phyloP scores from a whole-genome alignment of 2,113 vertebrate species.

The Channa argus region DNA sequence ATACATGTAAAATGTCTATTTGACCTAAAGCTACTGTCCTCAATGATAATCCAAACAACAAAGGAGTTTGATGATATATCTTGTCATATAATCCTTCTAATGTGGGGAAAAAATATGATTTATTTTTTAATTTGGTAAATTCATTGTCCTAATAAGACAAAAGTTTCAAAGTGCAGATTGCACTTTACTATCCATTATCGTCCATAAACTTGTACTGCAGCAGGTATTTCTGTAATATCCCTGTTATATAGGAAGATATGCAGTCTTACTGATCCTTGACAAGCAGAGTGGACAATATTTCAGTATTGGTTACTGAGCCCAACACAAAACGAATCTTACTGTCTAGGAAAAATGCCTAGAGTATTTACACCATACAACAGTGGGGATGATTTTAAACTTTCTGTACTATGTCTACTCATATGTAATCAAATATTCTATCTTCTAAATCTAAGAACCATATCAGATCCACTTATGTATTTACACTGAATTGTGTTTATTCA shows the following conservation, averaged over 20 bases:
- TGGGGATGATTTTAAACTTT: slow-evolving; percentile 42
- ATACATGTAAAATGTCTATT: slow-evolving; percentile 3
- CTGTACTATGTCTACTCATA: slow-evolving; percentile 68
- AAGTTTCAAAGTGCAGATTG: slow-evolving; percentile 38
- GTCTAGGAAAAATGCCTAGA: slow-evolving; percentile 34
- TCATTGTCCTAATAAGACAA: slow-evolving; percentile 15
- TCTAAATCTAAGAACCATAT: slow-evolving; percentile 47
- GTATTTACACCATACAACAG: slow-evolving; percentile 68
- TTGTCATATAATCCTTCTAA: neutral
- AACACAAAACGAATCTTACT: slow-evolving; percentile 23
- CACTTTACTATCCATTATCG: neutral
- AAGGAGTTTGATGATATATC: neutral
- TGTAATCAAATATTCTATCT: slow-evolving; percentile 60
- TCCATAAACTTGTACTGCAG: neutral
- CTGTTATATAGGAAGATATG: slow-evolving; percentile 18
- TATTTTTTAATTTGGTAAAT: slow-evolving; percentile 20
- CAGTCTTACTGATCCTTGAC: slow-evolving; percentile 37
- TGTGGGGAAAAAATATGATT: neutral
- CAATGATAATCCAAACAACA: neutral
- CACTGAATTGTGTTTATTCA: slow-evolving; percentile 37
- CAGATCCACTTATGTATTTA: slow-evolving; percentile 63
- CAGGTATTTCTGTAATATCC: slow-evolving; percentile 39
- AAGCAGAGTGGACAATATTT: slow-evolving; percentile 28
- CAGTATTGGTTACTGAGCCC: slow-evolving; percentile 29
- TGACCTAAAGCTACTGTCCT: slow-evolving; percentile 35